Evolutionary conservation across 1,140 invertebrate species (phyloP).

Genomic region (Oscheius sp.): DNA sequence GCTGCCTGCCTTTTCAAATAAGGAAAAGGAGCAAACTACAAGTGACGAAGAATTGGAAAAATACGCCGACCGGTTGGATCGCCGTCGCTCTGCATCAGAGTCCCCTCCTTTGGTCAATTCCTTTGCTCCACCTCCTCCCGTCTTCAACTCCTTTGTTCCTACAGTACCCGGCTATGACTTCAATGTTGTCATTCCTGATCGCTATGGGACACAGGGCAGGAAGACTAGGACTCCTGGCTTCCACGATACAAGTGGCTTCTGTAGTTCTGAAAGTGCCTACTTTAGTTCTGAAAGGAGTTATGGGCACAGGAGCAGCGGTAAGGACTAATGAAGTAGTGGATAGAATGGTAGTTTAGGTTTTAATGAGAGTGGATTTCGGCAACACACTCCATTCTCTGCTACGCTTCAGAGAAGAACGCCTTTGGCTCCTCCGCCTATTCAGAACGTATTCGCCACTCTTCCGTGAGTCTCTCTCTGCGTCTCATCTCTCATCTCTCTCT

Average conservation of each 20-base stretch:
- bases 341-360: no score
- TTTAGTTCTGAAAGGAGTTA: constrained; percentile 1
- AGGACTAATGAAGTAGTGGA: no score
- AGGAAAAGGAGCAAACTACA: neutral
- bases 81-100: neutral
- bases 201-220: neutral
- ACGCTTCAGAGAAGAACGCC: neutral
- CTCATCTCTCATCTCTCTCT: no score
- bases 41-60: constrained; percentile 2
- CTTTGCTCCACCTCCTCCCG: neutral
- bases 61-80: neutral
- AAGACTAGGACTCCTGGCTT: neutral
- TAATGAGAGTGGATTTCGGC: no score
- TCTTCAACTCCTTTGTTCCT: no score
- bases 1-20: neutral
- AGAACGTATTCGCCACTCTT: neutral
- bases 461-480: neutral
- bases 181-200: neutral
- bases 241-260: neutral
- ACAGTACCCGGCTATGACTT: neutral
- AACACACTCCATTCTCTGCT: neutral
- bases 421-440: neutral
- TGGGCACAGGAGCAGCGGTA: neutral
- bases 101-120: neutral
- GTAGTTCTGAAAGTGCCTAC: constrained; percentile 4